phyloP scores from a whole-genome alignment of 2,888 invertebrate species.

The Agrochola lota region DNA sequence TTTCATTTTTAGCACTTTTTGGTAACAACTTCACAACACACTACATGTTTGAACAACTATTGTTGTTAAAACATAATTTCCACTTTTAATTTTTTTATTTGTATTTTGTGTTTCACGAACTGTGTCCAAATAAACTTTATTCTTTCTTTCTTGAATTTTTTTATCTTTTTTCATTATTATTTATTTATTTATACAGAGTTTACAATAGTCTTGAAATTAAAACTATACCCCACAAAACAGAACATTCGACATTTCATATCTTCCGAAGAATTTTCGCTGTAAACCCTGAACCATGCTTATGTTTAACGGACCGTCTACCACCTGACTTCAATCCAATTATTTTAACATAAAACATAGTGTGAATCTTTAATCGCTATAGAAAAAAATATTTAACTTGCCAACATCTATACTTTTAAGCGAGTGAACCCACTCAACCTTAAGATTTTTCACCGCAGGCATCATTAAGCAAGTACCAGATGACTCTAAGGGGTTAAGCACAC shows the following conservation, averaged over 20 bases:
- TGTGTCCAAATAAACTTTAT: too few species aligned
- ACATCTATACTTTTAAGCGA: constrained; percentile 43
- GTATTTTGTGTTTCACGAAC: too few species aligned
- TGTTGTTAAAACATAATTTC: too few species aligned
- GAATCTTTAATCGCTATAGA: constrained; percentile 30
- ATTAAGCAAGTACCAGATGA: constrained; percentile 78
- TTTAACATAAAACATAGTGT: constrained; percentile 17
- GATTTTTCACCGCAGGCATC: constrained; percentile 73
- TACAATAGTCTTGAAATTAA: neutral
- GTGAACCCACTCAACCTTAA: constrained; percentile 51
- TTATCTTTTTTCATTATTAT: too few species aligned
- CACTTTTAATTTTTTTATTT: too few species aligned
- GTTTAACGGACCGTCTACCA: neutral
- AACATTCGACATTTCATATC: neutral
- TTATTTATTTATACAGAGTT: too few species aligned
- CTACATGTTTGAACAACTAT: too few species aligned
- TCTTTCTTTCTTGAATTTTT: too few species aligned
- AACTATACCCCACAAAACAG: neutral
- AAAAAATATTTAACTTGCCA: constrained; percentile 16
- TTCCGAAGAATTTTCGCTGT: neutral
- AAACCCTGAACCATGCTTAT: neutral
- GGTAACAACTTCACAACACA: neutral
- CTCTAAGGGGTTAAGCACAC: constrained; percentile 73
- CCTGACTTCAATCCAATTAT: neutral
- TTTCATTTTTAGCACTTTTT: neutral